Evolutionary conservation across 2,797 vertebrate species (phyloP), one percentile per base, ranked within the genome.

Genomic region (Lindbergichthys nudifrons): DNA sequence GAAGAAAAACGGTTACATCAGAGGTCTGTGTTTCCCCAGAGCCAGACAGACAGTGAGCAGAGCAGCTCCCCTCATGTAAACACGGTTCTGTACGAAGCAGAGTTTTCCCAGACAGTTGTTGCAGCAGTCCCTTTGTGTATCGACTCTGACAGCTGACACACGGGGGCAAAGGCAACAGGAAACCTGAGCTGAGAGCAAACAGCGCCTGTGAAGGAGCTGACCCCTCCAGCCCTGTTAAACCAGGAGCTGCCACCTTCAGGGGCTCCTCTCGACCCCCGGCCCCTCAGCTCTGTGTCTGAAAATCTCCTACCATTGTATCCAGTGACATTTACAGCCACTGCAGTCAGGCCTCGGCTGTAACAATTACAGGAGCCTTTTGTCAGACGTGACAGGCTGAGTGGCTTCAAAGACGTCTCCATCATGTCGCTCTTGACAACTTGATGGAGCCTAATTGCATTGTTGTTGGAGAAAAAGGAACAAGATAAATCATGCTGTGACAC

Each of bases 271-370:
- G 32, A 82, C 80, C 82, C 65, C 21, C 56, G 66, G 15, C 80
- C 72, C 73, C 69, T 72, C 53, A 21, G 54, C 45, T 46, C 79
- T 9, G 57, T 51, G 64, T 73, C 70, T 42, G 73, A 80, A 64
- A 65, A 16, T 10, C 54, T 18, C 41, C 43, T 1, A 9, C 62
- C 45, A 70, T 80, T 77, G 83, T 75, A 41, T 65, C 65, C 18
- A 4, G 42, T 79, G 85, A 88, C 87, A 73, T 88, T 87, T 88
- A 86, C 72, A 86, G 80, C 74, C 50, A 32, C 52, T 5, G 73
- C 75, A 82, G 64, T 70, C 79, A 56, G 60, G 32, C 7, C 67
- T 68, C 5, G 14, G 54, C 74, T 42, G 52, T 67, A 59, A 54
- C 77, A 58, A 73, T 81, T 75, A 73, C 66, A 51, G 57, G 50